Base-by-base conservation (phyloP, 2,113 vertebrate species). In the Synodontis membranacea region DNA sequence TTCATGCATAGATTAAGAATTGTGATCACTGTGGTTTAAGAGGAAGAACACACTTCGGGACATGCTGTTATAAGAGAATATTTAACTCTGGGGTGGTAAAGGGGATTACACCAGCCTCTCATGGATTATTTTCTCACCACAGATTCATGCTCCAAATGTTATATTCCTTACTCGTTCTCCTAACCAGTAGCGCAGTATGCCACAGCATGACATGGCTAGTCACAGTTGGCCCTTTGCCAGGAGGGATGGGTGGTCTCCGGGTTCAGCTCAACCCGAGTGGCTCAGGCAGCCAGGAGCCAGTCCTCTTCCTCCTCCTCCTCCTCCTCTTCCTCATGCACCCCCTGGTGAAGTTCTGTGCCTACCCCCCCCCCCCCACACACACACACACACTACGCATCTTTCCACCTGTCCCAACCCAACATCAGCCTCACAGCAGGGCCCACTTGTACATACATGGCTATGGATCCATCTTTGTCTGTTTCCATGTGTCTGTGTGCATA, bases 181-280 rank as follows among this genome's bases (percentile, higher is more conserved):
- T 68, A 70, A 48, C 46, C 52, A 54, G 80, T 82, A 80, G n/a
- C 83, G 28, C 60, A 85, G 62, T 74, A 48, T 78, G 82, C 28
- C 21, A 48, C 79, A 52, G 68, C 70, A 54, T 86, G 75, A 80
- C 91, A 87, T 83, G 58, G 84, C 89, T 80, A 79, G 79, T 87
- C 87, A 80, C 52, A 80, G 9, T 28, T 88, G 91, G 93, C 89
- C 4, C 86, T 84, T 58, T 80, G 93, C 90, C 92, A 93, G 76
- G 87, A 91, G 79, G 87, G 79, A 90, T 94, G 93, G 93, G 94
- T 95, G 94, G 94, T 94, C 94, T 86, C 81, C 56, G 54, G 89
- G 91, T 91, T 86, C 82, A 15, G 72, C 82, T 82, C 80, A 85
- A 80, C 80, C 86, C 83, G 48, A 88, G 87, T 76, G 84, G 62